Evolutionary conservation across 2,888 invertebrate genomes (phyloP), one percentile per base, ranked within the genome.

Genomic region (Galerucella nymphaeae): DNA sequence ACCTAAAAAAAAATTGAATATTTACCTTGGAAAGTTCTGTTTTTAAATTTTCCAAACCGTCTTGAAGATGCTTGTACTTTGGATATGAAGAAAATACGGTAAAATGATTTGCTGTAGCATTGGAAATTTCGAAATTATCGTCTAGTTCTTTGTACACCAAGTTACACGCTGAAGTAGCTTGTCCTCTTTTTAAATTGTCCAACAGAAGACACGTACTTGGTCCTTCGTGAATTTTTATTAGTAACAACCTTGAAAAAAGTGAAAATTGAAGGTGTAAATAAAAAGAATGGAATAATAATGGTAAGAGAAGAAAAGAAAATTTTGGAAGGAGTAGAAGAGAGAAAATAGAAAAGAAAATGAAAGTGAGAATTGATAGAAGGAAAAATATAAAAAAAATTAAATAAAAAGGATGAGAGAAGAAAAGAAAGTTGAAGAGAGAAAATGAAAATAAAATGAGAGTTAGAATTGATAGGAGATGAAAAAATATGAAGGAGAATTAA

Each of bases 31-130:
- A 79, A 23, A 84, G 73, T 70, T 80, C 73, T 41, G 84, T 83
- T 71, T 85, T 86, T 1, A 93, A 85, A 38, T 84, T 83, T 0
- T 89, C 86, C 9, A 90, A 79, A 14, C 88, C 85, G 62, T 87
- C 85, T 68, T 87, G 86, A 1, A 91, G 85, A 76, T 87, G 86
- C 65, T 83, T 82, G 76, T 88, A 88, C 80, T 89, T 90, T 0
- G 93, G 91, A 77, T 90, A 90, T 81, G 88, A 88, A 0, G 92
- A 90, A 77, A 93, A 90, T 75, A 87, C 84, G 0, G 91, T 89
- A 66, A 88, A 88, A 77, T 93, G 92, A 3, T 91, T 91, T 1
- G 89, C 92, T 71, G 91, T 87, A 65, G 90, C 90, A 42, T 89
- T 88, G 0, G 89, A 89, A 81, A 92, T 88, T 77, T 84, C 87